Conservation (phyloP, 2,888 invertebrate species). For the Cancer borealis region DNA sequence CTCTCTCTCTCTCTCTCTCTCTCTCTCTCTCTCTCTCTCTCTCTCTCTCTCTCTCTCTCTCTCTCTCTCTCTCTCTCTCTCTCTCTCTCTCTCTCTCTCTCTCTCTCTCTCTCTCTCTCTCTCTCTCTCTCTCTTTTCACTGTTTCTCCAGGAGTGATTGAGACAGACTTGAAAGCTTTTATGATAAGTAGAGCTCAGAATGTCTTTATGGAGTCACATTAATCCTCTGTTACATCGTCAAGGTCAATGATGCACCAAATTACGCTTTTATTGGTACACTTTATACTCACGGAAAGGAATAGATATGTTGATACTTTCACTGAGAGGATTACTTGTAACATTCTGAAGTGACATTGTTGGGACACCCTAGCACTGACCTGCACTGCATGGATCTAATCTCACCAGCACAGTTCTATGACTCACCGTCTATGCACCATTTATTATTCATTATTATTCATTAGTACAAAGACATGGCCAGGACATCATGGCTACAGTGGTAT, state of each 20-base stretch:
- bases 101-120: neutral
- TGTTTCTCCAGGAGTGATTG: neutral
- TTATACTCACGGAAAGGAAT: neutral
- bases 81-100: neutral
- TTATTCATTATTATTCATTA: conserved; percentile 25
- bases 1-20: conserved; percentile 40
- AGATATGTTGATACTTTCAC: neutral
- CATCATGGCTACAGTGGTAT: conserved; percentile 7
- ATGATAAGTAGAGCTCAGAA: conserved; percentile 32
- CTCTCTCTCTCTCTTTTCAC: neutral
- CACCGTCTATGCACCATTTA: conserved; percentile 52
- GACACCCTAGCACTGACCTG: conserved; percentile 62
- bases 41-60: neutral
- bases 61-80: neutral
- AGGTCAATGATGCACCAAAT: neutral
- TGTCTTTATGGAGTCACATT: conserved; percentile 23
- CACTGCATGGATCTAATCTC: conserved; percentile 67
- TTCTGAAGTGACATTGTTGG: conserved; percentile 60
- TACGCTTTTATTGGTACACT: neutral
- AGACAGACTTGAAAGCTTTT: conserved; percentile 8
- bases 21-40: neutral
- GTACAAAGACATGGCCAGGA: conserved; percentile 15
- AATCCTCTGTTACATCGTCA: neutral
- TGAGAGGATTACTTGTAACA: neutral
- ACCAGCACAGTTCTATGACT: conserved; percentile 53